Base-by-base conservation (phyloP, 2,888 invertebrate genomes). In the Steinernema carpocapsae region DNA sequence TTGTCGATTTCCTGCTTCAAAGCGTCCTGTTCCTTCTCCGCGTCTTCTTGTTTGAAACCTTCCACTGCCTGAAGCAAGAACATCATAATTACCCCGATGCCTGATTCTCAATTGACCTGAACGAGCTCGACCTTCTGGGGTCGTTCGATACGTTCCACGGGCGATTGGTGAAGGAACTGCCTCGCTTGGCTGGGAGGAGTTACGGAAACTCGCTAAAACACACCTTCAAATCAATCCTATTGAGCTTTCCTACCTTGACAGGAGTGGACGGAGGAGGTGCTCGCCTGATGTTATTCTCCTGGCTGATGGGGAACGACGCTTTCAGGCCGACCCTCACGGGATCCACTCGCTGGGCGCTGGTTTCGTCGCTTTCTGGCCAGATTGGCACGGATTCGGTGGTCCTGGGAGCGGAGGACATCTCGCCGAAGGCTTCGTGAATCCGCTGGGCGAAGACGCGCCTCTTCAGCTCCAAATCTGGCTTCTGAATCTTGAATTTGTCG, bases 1-100 rank as follows among this genome's bases (percentile, higher is more conserved):
- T 64, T 64, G 64, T 64, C 64, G 32, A 64, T 64, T 26, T 64
- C 64, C 32, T 64, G 64, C 64, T 64, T 64, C 26, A 64, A 32
- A 2, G 64, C 64, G 64, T 64, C 64, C 64, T 64, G 64, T 3
- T 64, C 64, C 4, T 32, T 64, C 32, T 64, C 64, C 4, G n/a
- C 2, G 48, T 19, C 48, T 1, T 64, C 64, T 29, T 64, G 64
- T 17, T 37, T 29, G 64, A 64, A 64, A 1, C 64, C 64, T 32
- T 64, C 64, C 1, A 64, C 32, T 1, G 32, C 64, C 64, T 52
- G 12, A 37, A 37, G 3, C 48, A 48, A 48, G 52, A 52, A 52
- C 3, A 10, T 52, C 52, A 52, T 17, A 1, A 7, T 48, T 10
- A 52, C 10, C 19, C 22, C 22, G 48, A 48, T 3, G 4, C n/a